Percentiles rank a stretch among this genome's conserved stretches.
These are phyloP conservation scores for Conopomorpha cramerella DNA, from an alignment of 1,140 invertebrate genomes.

Conservation along the genomic window DNA sequence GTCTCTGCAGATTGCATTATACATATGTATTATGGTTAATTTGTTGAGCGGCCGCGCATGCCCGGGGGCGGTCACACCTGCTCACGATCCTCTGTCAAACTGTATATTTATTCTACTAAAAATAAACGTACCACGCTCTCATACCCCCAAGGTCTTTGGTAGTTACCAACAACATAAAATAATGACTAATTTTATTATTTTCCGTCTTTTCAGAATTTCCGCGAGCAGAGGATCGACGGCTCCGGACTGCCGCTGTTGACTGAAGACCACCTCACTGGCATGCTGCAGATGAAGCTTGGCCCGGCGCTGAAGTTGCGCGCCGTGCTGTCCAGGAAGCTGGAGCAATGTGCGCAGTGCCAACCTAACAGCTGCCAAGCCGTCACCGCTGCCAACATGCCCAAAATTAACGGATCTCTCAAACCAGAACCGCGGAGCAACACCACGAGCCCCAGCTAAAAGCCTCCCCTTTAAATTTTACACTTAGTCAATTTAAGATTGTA, in stretches of 20 bases:
- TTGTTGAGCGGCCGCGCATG: too few relatives aligned
- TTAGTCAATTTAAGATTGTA: too few relatives aligned
- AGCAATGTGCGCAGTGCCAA: slow-evolving; percentile 53
- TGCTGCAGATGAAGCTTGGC: slow-evolving; percentile 90
- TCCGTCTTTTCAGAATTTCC: slow-evolving; percentile 80
- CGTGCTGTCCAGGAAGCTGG: slow-evolving; percentile 77
- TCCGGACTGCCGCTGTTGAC: slow-evolving; percentile 84
- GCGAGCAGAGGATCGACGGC: slow-evolving; percentile 90
- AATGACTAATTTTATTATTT: slow-evolving; percentile 10
- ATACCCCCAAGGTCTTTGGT: too few relatives aligned
- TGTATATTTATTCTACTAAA: too few relatives aligned
- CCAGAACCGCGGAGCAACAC: slow-evolving; percentile 46
- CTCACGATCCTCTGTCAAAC: too few relatives aligned
- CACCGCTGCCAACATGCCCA: slow-evolving; percentile 9
- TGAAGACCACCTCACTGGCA: slow-evolving; percentile 89
- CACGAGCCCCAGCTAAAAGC: slow-evolving; percentile 44
- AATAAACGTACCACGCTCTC: too few relatives aligned
- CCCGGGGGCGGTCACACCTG: too few relatives aligned
- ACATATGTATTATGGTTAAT: too few relatives aligned
- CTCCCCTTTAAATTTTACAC: too few relatives aligned
- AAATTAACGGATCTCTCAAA: slow-evolving; percentile 38
- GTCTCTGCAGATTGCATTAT: too few relatives aligned
- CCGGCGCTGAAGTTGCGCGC: slow-evolving; percentile 89
- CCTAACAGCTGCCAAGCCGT: slow-evolving; percentile 4
- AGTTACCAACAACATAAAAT: too few relatives aligned